Base-by-base conservation (phyloP, 2,113 vertebrate species). In the Triplophysa dalaica region DNA sequence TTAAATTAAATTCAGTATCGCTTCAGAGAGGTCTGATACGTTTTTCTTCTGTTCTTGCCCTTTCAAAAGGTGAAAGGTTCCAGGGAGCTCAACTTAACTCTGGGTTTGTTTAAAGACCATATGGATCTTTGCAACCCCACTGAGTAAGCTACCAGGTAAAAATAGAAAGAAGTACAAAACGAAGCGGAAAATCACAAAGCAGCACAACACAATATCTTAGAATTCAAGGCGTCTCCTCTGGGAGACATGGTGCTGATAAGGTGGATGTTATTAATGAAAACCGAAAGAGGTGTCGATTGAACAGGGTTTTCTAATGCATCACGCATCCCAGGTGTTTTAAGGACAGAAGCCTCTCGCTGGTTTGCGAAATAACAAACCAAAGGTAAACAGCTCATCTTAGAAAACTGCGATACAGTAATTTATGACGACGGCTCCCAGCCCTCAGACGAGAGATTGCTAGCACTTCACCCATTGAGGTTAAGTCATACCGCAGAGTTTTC, bases 31-130 rank as follows among this genome's bases (percentile, higher is more conserved):
- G 70, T 68, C 48, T 67, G 68, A 26, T 12, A 78, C 70, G 75
- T 80, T 79, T 69, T 68, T 73, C 14, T 60, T 24, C 60, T 29
- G 5, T 68, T 65, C 38, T 73, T 45, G 70, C 68, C 63, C 68
- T 77, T 56, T 41, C 33, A n/a, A 63, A 64, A 65, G 68, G 76
- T 8, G 22, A 77, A 77, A 77, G 68, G 21, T 75, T 67, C 17
- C 67, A 66, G 52, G 48, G 14, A 73, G 58, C 45, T 64, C 29
- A 58, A 50, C 54, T 81, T 29, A 76, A 72, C 73, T 74, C 61
- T 77, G 58, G 9, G 74, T 75, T 84, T 84, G 79, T 83, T 87
- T 83, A 77, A 81, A 81, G 76, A 73, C 78, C 80, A 78, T 80
- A 79, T 73, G 78, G 65, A 65, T 65, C 66, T 85, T 80, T 82